A percentile compares a stretch with the other conserved stretches of the same genome.
These are phyloP conservation scores for Lottia scabra DNA, from an alignment of 2,888 invertebrate species.

Conservation along the genomic window DNA sequence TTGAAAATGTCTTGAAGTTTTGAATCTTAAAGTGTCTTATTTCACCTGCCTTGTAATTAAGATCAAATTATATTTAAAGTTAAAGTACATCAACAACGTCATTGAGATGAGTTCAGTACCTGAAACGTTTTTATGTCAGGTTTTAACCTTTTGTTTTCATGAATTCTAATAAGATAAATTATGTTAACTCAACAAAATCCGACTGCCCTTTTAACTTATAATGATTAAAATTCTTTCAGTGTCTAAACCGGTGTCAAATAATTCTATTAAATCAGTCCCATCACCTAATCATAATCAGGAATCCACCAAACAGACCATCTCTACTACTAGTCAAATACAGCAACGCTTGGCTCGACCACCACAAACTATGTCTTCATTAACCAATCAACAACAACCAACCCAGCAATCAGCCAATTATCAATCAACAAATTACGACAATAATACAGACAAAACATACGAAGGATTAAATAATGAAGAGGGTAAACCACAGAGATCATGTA, in stretches of 20 bases:
- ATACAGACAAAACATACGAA: too few relatives aligned
- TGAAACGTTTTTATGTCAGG: too few relatives aligned
- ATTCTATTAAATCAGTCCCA: neutral
- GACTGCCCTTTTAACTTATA: too few relatives aligned
- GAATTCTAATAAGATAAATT: too few relatives aligned
- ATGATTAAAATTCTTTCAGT: neutral
- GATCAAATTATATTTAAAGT: too few relatives aligned
- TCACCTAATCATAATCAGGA: neutral
- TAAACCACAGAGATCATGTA: conserved; percentile 51
- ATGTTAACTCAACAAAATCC: too few relatives aligned
- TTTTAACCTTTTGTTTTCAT: too few relatives aligned
- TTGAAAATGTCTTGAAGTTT: too few relatives aligned
- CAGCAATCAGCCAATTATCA: conserved; percentile 24
- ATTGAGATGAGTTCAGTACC: too few relatives aligned
- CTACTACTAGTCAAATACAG: conserved; percentile 9
- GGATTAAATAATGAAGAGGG: conserved; percentile 19
- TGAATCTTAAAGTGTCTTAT: too few relatives aligned
- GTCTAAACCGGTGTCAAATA: conserved; percentile 1
- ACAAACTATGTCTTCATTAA: conserved; percentile 19
- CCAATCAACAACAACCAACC: conserved; percentile 8
- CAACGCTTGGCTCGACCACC: conserved; percentile 34
- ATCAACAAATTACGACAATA: conserved; percentile 8
- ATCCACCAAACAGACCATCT: neutral
- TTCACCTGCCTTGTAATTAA: too few relatives aligned
- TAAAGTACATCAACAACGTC: too few relatives aligned